These are phyloP conservation scores for Calypte anna DNA, from an alignment of 2,113 vertebrate species.

Conservation along the genomic window DNA sequence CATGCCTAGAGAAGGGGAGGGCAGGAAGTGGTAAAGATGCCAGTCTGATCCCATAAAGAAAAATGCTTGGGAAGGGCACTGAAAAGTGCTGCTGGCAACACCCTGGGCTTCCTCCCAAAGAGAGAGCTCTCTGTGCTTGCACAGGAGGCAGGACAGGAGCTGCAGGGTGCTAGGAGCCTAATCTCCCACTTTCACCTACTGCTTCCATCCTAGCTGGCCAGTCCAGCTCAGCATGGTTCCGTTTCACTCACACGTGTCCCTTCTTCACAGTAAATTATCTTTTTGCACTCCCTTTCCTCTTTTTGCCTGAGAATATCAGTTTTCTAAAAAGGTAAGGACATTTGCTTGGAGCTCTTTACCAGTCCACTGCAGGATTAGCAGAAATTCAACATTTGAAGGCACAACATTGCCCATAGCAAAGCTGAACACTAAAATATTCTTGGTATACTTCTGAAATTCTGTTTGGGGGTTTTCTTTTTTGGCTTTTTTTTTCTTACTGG, in stretches of 20 bases:
- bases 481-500: background rate
- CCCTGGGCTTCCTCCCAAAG: background rate
- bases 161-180: background rate
- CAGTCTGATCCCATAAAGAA: background rate
- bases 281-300: background rate
- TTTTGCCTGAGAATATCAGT: background rate
- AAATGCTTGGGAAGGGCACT: background rate
- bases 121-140: rapidly evolving
- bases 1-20: background rate
- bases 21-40: background rate
- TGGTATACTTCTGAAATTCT: background rate
- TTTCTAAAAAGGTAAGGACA: background rate
- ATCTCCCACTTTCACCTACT: background rate
- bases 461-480: background rate
- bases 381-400: background rate
- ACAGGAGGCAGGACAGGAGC: background rate
- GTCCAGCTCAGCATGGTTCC: background rate
- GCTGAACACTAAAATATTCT: background rate
- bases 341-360: background rate
- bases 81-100: background rate
- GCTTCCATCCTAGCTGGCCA: background rate
- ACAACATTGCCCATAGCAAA: background rate
- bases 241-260: background rate
- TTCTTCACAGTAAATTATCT: background rate
- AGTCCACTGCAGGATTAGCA: background rate